Percentiles rank a stretch among this genome's conserved stretches.
Evolutionary conservation across 1,140 invertebrate genomes (phyloP).

Genomic region (Anthonomus grandis): DNA sequence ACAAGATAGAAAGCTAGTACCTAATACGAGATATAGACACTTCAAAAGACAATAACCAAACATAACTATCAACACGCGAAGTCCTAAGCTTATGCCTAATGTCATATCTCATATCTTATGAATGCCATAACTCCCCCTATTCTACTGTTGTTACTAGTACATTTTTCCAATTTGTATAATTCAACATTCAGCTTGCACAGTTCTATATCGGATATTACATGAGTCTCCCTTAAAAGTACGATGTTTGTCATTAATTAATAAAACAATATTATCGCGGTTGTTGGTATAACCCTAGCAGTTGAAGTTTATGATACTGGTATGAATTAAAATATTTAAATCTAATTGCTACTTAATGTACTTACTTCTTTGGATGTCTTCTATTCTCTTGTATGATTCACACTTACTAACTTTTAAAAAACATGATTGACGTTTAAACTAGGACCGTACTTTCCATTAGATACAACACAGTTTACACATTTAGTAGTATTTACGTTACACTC

Average conservation of each 20-base stretch:
- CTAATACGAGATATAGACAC: neutral
- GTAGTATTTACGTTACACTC: conserved; percentile 6
- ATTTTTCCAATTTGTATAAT: conserved; percentile 16
- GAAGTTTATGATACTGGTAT: conserved; percentile 4
- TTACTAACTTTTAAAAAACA: conserved; percentile 10
- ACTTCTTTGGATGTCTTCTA: too few relatives aligned
- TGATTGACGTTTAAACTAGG: too few relatives aligned
- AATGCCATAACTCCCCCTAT: too few relatives aligned
- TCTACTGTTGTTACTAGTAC: too few relatives aligned
- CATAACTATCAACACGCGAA: neutral
- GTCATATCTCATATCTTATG: conserved; percentile 2
- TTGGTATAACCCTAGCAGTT: conserved; percentile 12
- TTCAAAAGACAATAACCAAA: too few relatives aligned
- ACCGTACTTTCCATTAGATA: conserved; percentile 13
- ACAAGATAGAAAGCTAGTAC: conserved; percentile 3
- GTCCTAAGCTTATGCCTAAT: conserved; percentile 3
- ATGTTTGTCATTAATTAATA: conserved; percentile 8
- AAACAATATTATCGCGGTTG: neutral
- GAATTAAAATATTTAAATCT: too few relatives aligned
- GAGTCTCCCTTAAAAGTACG: conserved; percentile 15
- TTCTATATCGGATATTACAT: conserved; percentile 14
- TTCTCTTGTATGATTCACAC: conserved; percentile 12
- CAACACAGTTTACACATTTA: conserved; percentile 13
- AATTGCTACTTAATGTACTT: neutral
- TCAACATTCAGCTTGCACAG: conserved; percentile 13